Evolutionary conservation across 1,140 invertebrate genomes (phyloP).

Genomic region (Ganaspis sp.): DNA sequence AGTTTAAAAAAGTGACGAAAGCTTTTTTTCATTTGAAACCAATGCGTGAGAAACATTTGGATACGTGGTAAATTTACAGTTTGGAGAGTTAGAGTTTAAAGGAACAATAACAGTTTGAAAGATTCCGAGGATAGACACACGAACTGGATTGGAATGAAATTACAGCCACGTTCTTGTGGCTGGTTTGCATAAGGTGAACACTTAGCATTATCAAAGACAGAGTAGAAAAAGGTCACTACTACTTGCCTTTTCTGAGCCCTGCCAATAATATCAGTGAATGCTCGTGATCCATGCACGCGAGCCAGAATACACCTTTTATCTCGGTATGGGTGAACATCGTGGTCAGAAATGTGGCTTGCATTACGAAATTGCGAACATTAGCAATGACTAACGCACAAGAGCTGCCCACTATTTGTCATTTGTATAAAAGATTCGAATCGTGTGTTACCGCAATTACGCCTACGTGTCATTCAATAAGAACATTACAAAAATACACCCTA

Average conservation of each 20-base stretch:
- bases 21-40: too few relatives aligned
- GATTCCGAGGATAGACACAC: not conserved
- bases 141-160: conserved; percentile 40
- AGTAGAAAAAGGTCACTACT: conserved; percentile 51
- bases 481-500: not conserved
- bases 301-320: not conserved
- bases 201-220: conserved; percentile 41
- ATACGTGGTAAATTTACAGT: too few relatives aligned
- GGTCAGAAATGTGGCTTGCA: conserved; percentile 4
- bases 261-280: too few relatives aligned
- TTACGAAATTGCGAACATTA: conserved; percentile 10
- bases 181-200: conserved; percentile 43
- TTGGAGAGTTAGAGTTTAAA: not conserved
- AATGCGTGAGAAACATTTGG: too few relatives aligned
- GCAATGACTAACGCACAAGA: not conserved
- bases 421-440: conserved; percentile 14
- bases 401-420: conserved; percentile 9
- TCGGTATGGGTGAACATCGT: not conserved
- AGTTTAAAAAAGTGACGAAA: too few relatives aligned
- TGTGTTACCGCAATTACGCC: conserved; percentile 8
- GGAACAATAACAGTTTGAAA: not conserved
- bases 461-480: not conserved
- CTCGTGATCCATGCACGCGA: not conserved
- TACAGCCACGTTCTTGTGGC: conserved; percentile 35
- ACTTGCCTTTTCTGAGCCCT: not conserved